Evolutionary conservation across 2,113 vertebrate genomes (phyloP), one percentile per base, ranked within the genome.

Genomic region (Psilopsiagon aurifrons): DNA sequence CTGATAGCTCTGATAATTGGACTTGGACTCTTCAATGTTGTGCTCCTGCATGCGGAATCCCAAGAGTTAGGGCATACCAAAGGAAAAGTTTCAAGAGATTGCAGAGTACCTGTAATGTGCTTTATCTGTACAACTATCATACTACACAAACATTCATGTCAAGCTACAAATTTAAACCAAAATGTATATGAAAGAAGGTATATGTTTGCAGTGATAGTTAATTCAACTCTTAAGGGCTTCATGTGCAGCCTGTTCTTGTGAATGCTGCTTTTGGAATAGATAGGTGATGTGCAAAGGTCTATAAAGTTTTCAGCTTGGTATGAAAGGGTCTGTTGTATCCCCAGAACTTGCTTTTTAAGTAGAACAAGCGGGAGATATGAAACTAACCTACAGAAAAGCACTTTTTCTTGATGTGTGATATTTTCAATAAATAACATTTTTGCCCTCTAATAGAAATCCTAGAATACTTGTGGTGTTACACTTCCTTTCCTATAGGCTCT

Each of bases 161-260:
- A 43, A 71, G 43, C 31, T 31, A 52, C 16, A 37, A 4, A 67
- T 54, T 81, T 41, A 77, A 87, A 15, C 28, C 14, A 28, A 78
- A 83, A 24, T 27, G 6, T 5, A 6, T 7, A 51, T 28, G 31
- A 70, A 73, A 47, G 51, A 13, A 29, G 43, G 13, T 11, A 14
- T 7, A 35, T 79, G 47, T 41, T 44, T 83, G 77, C 20, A 60
- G 59, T 25, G 23, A 7, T 27, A 24, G 25, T 83, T 35, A 57
- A 73, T 16, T 51, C 51, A 28, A 7, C 8, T 46, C 81, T 10
- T 10, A 17, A 17, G 28, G 49, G 28, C 13, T 35, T 44, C 57
- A 47, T 4, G 0, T 1, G 4, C 28, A 69, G 35, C 24, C 29
- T 86, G 31, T 31, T 0, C 1, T 71, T 63, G 52, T 17, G 35